phyloP scores from a whole-genome alignment of 2,888 invertebrate genomes.

The Flexamia atlantica region DNA sequence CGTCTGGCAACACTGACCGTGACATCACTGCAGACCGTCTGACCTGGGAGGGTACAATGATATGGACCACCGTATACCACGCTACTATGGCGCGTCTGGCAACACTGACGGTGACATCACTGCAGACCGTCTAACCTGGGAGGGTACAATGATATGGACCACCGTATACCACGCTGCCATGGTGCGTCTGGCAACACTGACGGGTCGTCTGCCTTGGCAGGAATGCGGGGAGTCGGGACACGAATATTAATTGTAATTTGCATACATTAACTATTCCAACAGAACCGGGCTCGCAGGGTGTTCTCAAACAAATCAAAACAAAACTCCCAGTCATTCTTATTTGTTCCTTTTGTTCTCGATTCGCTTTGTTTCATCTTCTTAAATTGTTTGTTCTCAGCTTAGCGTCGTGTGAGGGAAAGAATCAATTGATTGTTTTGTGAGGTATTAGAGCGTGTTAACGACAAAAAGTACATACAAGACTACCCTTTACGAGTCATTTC shows the following conservation, averaged over 20 bases:
- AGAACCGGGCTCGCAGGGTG: conserved; percentile 34
- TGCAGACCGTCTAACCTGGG: background rate
- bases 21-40: too few species aligned
- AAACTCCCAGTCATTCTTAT: conserved; percentile 27
- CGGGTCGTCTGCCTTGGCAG: conserved; percentile 55
- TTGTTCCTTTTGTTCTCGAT: conserved; percentile 38
- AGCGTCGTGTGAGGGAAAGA: too few species aligned
- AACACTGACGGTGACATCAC: background rate
- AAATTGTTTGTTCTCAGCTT: background rate
- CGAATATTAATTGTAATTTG: conserved; percentile 61
- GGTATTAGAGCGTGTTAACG: too few species aligned
- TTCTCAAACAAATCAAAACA: conserved; percentile 36
- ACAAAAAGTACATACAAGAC: too few species aligned
- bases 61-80: background rate
- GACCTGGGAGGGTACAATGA: background rate
- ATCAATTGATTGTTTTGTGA: too few species aligned
- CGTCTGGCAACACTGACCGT: background rate
- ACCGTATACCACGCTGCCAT: background rate
- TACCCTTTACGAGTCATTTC: too few species aligned
- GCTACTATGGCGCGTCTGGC: background rate
- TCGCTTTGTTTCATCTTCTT: conserved; percentile 25
- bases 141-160: background rate
- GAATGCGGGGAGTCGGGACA: conserved; percentile 52
- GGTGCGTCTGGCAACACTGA: conserved; percentile 3
- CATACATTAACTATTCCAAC: conserved; percentile 59